Percentiles rank a stretch among this genome's conserved stretches.
Conservation (phyloP, 1,140 invertebrate species). For the Galleria mellonella region DNA sequence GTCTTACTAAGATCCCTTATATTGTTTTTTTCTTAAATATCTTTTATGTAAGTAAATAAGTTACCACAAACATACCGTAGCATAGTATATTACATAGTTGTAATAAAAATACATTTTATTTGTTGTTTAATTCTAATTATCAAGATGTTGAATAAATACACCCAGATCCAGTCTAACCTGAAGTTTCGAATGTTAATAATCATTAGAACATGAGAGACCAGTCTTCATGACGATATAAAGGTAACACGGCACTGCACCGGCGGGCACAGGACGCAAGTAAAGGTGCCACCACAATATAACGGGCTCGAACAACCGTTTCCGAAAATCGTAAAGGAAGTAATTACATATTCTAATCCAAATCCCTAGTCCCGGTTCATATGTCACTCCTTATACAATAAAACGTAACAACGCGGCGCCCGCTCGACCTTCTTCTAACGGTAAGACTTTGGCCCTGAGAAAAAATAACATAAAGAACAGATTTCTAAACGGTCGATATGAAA, state of each 20-base stretch:
- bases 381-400: conserved; percentile 56
- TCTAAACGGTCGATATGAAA: conserved; percentile 43
- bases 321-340: conserved; percentile 70
- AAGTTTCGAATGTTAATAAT: no score
- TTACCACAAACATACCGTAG: no score
- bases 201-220: background rate
- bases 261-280: conserved; percentile 3
- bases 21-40: no score
- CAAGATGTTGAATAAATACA: no score
- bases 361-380: conserved; percentile 58
- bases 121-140: no score
- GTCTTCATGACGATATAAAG: conserved; percentile 3
- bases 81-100: no score
- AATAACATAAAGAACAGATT: conserved; percentile 56
- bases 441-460: conserved; percentile 60
- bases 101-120: no score
- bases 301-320: conserved; percentile 50
- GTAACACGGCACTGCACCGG: conserved; percentile 9
- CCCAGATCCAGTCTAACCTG: no score
- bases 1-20: no score
- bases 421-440: conserved; percentile 57
- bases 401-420: conserved; percentile 10
- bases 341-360: conserved; percentile 71
- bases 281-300: conserved; percentile 26
- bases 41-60: no score